Conservation (phyloP, 30 jellyfish, hydroid and myxozoan species). For the Cassiopea andromeda region DNA sequence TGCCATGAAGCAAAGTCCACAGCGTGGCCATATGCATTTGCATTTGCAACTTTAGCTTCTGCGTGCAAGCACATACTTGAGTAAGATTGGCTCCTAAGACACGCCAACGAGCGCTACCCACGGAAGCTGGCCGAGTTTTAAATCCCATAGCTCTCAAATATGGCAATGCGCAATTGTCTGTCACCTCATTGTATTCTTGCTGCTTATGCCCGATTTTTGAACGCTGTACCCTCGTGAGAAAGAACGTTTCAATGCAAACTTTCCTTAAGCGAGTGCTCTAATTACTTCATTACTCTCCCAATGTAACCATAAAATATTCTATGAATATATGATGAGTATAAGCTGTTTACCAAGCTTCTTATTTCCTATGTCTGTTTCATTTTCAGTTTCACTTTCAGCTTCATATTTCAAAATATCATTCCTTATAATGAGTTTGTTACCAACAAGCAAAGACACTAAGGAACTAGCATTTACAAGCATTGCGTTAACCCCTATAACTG, state of each 20-base stretch:
- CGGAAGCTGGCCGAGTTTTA: neutral
- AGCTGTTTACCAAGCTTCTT: no score
- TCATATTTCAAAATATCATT: no score
- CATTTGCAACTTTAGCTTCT: no score
- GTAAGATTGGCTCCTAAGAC: neutral
- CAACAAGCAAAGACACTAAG: no score
- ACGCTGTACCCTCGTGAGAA: neutral
- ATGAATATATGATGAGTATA: no score
- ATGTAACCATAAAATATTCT: no score
- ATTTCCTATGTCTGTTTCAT: no score
- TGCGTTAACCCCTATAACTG: no score
- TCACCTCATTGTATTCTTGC: neutral
- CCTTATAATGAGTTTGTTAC: no score
- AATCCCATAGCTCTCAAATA: neutral
- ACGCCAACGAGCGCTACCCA: neutral
- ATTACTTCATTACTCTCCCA: no score
- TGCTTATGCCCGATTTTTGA: neutral
- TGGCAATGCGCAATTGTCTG: neutral
- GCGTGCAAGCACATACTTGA: neutral
- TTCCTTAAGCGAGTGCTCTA: neutral
- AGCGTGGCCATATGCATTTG: neutral
- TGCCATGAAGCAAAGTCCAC: neutral
- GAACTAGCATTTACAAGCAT: no score
- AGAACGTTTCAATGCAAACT: neutral
- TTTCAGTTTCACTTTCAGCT: no score